Percentiles rank a stretch among this genome's conserved stretches.
These are phyloP conservation scores for Dicycla oo DNA, from an alignment of 2,888 invertebrate genomes.

Conservation along the genomic window DNA sequence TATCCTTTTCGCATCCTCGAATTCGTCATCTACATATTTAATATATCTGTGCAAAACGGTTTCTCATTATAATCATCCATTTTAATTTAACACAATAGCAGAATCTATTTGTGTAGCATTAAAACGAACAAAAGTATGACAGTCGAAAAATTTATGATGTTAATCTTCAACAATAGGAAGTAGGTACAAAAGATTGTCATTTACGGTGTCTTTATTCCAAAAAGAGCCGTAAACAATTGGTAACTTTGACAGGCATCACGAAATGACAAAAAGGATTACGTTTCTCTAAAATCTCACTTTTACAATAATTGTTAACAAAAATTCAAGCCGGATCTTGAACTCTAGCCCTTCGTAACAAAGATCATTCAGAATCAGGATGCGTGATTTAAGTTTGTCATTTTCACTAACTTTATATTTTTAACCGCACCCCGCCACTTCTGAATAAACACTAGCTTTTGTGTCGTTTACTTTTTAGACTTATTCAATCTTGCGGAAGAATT, in stretches of 20 bases:
- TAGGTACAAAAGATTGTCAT: conserved; percentile 86
- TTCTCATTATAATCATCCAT: conserved; percentile 62
- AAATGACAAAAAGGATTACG: conserved; percentile 87
- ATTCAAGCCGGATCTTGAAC: conserved; percentile 63
- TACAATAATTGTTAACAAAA: conserved; percentile 35
- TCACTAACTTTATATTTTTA: conserved; percentile 80
- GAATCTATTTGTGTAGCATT: conserved; percentile 80
- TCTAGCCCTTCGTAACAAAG: conserved; percentile 60
- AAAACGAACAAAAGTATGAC: conserved; percentile 79
- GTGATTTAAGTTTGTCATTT: conserved; percentile 54
- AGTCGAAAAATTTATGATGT: conserved; percentile 84
- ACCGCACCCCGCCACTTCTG: conserved; percentile 80
- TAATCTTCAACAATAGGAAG: conserved; percentile 80
- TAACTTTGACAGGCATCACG: conserved; percentile 85
- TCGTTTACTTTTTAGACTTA: conserved; percentile 68
- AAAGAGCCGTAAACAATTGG: conserved; percentile 86
- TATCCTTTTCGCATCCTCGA: conserved; percentile 16
- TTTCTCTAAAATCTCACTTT: conserved; percentile 57
- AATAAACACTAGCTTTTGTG: conserved; percentile 80
- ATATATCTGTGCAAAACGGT: conserved; percentile 54
- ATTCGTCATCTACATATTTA: conserved; percentile 13
- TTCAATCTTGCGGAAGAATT: conserved; percentile 77
- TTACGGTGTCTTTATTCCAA: conserved; percentile 81
- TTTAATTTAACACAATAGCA: conserved; percentile 66
- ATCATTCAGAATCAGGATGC: conserved; percentile 33